These are phyloP conservation scores for Salvelinus namaycush DNA, from an alignment of 2,113 vertebrate species.

Conservation along the genomic window DNA sequence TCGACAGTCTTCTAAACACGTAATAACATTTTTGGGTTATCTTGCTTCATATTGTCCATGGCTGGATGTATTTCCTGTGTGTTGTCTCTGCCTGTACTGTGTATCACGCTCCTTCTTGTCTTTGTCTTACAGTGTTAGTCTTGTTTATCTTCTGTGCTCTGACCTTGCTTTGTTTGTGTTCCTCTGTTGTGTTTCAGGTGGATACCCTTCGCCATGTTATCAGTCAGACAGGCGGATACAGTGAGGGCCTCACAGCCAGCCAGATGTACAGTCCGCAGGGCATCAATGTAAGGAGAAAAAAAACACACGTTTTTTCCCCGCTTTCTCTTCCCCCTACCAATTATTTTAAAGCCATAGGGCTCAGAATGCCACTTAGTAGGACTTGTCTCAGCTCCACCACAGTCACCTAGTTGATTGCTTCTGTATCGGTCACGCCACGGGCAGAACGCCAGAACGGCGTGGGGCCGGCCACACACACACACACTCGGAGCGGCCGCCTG, in stretches of 20 bases:
- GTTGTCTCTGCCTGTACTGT: constrained; percentile 16
- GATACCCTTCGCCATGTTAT: constrained; percentile 99
- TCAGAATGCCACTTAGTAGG: constrained; percentile 84
- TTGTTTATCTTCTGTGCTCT: constrained; percentile 44
- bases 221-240: constrained; percentile 99
- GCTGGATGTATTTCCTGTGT: constrained; percentile 19
- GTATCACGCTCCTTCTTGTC: not conserved
- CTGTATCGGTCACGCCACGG: constrained; percentile 76
- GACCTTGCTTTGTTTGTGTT: constrained; percentile 69
- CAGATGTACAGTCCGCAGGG: constrained; percentile 99
- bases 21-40: too few species aligned
- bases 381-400: constrained; percentile 78
- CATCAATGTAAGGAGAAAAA: constrained; percentile 91
- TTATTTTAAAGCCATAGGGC: constrained; percentile 92
- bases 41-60: not conserved
- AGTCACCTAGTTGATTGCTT: constrained; percentile 85
- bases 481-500: constrained; percentile 75
- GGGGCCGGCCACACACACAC: constrained; percentile 67
- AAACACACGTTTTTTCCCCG: not conserved
- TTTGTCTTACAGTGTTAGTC: constrained; percentile 8
- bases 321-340: constrained; percentile 70
- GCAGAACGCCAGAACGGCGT: constrained; percentile 64
- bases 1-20: too few species aligned
- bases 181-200: constrained; percentile 87
- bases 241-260: constrained; percentile 96